A percentile compares a stretch with the other conserved stretches of the same genome.
Conservation (phyloP, 2,888 invertebrate species). For the Rhorus exstirpatorius region DNA sequence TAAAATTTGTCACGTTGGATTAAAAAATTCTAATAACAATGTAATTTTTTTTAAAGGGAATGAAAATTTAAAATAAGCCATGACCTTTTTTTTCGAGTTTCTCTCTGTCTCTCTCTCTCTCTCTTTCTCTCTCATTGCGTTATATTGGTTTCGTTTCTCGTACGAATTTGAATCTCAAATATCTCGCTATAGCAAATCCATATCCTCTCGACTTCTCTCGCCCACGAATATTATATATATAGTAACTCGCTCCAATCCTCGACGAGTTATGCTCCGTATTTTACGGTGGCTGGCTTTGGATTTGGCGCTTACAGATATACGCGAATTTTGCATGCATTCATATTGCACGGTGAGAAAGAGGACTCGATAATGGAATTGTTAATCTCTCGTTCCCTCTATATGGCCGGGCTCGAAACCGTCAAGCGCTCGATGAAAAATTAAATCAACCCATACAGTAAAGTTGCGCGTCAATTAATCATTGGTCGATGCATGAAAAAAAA, state of each 20-base stretch:
- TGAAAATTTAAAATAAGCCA: neutral
- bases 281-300: constrained; percentile 46
- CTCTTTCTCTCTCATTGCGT: neutral
- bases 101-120: no score
- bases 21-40: no score
- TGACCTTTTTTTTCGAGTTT: neutral
- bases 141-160: constrained; percentile 48
- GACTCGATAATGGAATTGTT: constrained; percentile 33
- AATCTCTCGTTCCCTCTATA: neutral
- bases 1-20: no score
- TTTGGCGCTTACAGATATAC: constrained; percentile 8
- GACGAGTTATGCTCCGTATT: constrained; percentile 37
- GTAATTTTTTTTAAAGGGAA: no score
- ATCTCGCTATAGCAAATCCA: constrained; percentile 40
- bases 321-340: neutral
- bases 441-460: constrained; percentile 10
- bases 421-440: neutral
- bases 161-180: constrained; percentile 60
- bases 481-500: no score
- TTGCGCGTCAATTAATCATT: neutral
- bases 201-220: neutral
- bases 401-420: neutral
- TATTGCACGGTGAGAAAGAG: constrained; percentile 7
- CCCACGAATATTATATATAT: constrained; percentile 7
- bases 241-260: neutral